Evolutionary conservation across 2,797 vertebrate species (phyloP).

Genomic region (Peromyscus attwateri): DNA sequence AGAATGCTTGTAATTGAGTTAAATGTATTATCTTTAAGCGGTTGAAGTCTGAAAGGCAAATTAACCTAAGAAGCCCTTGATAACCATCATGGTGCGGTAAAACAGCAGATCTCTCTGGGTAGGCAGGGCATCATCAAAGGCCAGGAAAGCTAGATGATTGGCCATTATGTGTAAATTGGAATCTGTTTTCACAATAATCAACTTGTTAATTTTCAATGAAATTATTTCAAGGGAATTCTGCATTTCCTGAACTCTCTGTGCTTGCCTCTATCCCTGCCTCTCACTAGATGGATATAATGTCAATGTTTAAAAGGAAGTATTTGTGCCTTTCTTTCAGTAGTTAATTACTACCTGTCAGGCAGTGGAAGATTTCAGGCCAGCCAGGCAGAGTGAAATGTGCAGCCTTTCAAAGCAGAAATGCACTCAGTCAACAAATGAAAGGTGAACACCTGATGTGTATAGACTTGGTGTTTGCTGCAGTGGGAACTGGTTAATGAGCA

Average conservation of each 20-base stretch:
- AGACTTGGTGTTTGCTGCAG: neutral
- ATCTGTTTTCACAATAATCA: constrained; percentile 76
- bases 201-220: constrained; percentile 83
- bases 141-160: constrained; percentile 75
- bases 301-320: constrained; percentile 79
- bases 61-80: constrained; percentile 66
- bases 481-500: neutral
- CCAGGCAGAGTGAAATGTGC: neutral
- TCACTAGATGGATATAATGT: constrained; percentile 71
- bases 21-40: constrained; percentile 65
- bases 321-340: constrained; percentile 76
- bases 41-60: constrained; percentile 77
- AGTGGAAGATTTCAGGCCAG: constrained; percentile 55
- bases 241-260: constrained; percentile 73
- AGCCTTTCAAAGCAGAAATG: constrained; percentile 55
- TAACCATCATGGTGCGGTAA: constrained; percentile 16
- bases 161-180: constrained; percentile 77
- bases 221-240: constrained; percentile 79
- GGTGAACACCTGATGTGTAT: neutral
- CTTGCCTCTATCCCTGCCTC: constrained; percentile 65
- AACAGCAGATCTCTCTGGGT: constrained; percentile 39
- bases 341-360: constrained; percentile 78
- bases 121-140: constrained; percentile 68
- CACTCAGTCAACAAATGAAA: neutral
- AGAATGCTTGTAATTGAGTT: constrained; percentile 62